phyloP scores from a whole-genome alignment of 1,140 invertebrate species.

The Trigoniulus corallinus region DNA sequence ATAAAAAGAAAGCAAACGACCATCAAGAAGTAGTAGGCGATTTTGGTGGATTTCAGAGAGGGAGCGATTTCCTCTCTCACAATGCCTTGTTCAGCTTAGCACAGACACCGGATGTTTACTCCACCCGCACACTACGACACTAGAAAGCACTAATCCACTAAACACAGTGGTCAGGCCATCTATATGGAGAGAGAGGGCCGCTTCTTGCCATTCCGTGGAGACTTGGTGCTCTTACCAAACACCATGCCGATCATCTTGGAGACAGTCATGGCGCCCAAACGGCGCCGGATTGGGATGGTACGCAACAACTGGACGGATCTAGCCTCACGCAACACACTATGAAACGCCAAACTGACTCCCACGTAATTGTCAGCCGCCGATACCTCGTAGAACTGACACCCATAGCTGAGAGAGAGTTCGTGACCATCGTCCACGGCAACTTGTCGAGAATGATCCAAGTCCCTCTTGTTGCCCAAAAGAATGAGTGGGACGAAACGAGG shows the following conservation, averaged over 20 bases:
- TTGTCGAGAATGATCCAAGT: constrained; percentile 60
- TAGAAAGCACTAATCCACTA: too few species aligned
- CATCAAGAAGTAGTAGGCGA: too few species aligned
- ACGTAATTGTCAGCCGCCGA: constrained; percentile 63
- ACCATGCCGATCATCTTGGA: constrained; percentile 3
- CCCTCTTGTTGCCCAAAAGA: constrained; percentile 62
- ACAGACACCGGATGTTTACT: too few species aligned
- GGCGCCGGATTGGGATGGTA: not conserved
- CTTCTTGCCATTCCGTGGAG: not conserved
- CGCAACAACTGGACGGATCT: constrained; percentile 41
- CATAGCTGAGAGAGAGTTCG: constrained; percentile 52
- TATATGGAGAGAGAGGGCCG: not conserved
- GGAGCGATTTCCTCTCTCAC: too few species aligned
- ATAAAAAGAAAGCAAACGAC: too few species aligned
- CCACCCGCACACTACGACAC: too few species aligned
- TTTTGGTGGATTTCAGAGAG: too few species aligned
- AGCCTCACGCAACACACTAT: constrained; percentile 47
- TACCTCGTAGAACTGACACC: constrained; percentile 71
- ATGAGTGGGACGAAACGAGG: constrained; percentile 33
- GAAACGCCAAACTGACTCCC: constrained; percentile 59
- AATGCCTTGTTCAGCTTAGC: too few species aligned
- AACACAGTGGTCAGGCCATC: too few species aligned
- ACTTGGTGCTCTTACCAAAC: not conserved
- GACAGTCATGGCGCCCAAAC: not conserved
- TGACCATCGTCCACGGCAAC: constrained; percentile 64